phyloP scores from a whole-genome alignment of 2,888 invertebrate species.

The Zygothrica quintamaculata region DNA sequence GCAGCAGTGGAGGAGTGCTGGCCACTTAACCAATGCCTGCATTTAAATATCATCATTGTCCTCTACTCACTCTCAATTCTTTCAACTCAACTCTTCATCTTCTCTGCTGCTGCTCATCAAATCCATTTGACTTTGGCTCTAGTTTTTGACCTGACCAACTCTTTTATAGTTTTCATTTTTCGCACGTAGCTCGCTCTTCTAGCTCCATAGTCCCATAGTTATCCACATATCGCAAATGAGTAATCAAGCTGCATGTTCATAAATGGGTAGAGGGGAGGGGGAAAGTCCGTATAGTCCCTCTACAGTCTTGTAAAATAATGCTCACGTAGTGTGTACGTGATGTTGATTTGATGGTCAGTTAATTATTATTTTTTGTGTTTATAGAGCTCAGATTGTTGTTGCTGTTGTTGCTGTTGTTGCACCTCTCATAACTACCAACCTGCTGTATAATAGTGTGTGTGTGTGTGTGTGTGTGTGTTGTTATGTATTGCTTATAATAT shows the following conservation, averaged over 20 bases:
- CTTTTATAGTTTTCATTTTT: slow-evolving; percentile 71
- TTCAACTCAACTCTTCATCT: not conserved
- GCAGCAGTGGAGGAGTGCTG: no score
- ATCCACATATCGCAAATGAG: slow-evolving; percentile 69
- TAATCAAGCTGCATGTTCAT: slow-evolving; percentile 56
- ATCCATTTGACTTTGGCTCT: slow-evolving; percentile 62
- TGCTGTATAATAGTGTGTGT: no score
- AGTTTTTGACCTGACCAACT: slow-evolving; percentile 57
- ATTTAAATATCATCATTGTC: slow-evolving; percentile 1
- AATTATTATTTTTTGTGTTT: slow-evolving; percentile 81
- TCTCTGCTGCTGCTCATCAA: slow-evolving; percentile 1
- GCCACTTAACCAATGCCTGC: slow-evolving; percentile 58
- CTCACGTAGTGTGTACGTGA: slow-evolving; percentile 85
- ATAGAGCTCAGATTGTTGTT: slow-evolving; percentile 49
- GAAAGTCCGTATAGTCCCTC: not conserved
- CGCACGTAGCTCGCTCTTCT: slow-evolving; percentile 59
- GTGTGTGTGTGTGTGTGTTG: slow-evolving; percentile 4
- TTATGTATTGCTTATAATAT: slow-evolving; percentile 45
- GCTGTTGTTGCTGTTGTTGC: slow-evolving; percentile 3
- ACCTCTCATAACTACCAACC: slow-evolving; percentile 1
- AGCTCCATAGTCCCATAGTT: slow-evolving; percentile 35
- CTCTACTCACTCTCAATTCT: not conserved
- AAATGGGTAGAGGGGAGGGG: slow-evolving; percentile 35
- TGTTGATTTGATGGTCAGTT: slow-evolving; percentile 85
- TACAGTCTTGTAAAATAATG: slow-evolving; percentile 78